phyloP scores from a whole-genome alignment of 1,140 invertebrate genomes.

The Pseudachorutes palmiensis region DNA sequence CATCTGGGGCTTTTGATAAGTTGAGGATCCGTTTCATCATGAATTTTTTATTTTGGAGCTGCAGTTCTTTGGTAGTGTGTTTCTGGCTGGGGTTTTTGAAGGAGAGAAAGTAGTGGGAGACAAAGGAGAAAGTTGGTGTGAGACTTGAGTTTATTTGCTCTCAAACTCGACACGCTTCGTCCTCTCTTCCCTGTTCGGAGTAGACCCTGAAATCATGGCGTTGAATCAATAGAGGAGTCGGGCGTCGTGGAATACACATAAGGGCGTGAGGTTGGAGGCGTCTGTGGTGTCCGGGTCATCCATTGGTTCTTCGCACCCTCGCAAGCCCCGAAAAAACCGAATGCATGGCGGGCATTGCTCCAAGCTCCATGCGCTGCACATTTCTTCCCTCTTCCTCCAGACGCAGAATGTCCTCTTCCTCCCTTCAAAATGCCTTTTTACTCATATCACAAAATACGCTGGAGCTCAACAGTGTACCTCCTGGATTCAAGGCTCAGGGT shows the following conservation, averaged over 20 bases:
- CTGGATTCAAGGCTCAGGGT: neutral
- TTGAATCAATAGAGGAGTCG: slow-evolving; percentile 38
- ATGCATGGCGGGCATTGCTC: slow-evolving; percentile 35
- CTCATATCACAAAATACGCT: neutral
- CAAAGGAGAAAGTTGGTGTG: slow-evolving; percentile 12
- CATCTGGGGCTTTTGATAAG: neutral
- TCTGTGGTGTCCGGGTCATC: slow-evolving; percentile 38
- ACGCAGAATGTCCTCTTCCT: too few species aligned
- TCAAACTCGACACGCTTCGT: neutral
- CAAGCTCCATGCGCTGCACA: slow-evolving; percentile 37
- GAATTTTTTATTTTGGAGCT: neutral
- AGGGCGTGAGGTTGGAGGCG: slow-evolving; percentile 38
- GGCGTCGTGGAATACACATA: slow-evolving; percentile 37
- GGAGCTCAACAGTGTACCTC: neutral
- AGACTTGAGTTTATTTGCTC: slow-evolving; percentile 16
- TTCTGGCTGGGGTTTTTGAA: neutral
- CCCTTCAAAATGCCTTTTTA: too few species aligned
- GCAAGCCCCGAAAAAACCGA: slow-evolving; percentile 27
- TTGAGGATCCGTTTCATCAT: neutral
- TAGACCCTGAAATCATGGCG: slow-evolving; percentile 27
- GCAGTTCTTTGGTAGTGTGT: neutral
- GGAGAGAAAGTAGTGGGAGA: neutral
- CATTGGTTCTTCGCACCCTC: slow-evolving; percentile 37
- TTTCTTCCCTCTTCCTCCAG: neutral
- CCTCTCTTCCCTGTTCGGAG: neutral